These are phyloP conservation scores for Sebastiscus albofasciatus DNA, from an alignment of 2,797 vertebrate genomes.

Conservation along the genomic window DNA sequence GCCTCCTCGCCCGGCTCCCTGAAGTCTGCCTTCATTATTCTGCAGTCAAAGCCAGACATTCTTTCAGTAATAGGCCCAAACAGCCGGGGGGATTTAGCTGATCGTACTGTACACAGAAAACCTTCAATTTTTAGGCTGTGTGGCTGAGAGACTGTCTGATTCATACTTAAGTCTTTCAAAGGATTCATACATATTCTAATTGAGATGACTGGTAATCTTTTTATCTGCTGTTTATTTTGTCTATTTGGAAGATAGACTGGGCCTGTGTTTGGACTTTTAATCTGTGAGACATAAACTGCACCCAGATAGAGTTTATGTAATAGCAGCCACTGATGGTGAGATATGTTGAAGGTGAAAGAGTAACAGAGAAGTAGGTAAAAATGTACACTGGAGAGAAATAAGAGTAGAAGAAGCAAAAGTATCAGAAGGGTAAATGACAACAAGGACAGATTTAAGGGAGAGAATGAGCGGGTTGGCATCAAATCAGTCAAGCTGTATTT, in stretches of 20 bases:
- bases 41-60: constrained; percentile 64
- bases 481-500: constrained; percentile 26
- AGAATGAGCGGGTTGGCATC: neutral
- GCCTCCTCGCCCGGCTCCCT: constrained; percentile 43
- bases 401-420: too few species aligned
- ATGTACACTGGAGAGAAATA: neutral
- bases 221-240: constrained; percentile 49
- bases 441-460: neutral
- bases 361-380: neutral
- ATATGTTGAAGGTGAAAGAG: neutral
- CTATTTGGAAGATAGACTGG: constrained; percentile 18
- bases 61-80: constrained; percentile 51
- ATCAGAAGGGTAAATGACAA: neutral
- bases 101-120: constrained; percentile 46
- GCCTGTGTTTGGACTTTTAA: constrained; percentile 16
- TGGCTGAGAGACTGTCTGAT: constrained; percentile 26
- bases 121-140: constrained; percentile 14
- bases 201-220: constrained; percentile 46
- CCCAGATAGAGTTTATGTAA: constrained; percentile 10
- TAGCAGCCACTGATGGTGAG: neutral
- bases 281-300: neutral
- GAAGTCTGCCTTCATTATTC: constrained; percentile 67
- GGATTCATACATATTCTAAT: constrained; percentile 53
- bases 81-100: constrained; percentile 50
- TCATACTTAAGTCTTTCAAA: constrained; percentile 42